Evolutionary conservation across 2,797 vertebrate species (phyloP).

Genomic region (Okamejei kenojei): DNA sequence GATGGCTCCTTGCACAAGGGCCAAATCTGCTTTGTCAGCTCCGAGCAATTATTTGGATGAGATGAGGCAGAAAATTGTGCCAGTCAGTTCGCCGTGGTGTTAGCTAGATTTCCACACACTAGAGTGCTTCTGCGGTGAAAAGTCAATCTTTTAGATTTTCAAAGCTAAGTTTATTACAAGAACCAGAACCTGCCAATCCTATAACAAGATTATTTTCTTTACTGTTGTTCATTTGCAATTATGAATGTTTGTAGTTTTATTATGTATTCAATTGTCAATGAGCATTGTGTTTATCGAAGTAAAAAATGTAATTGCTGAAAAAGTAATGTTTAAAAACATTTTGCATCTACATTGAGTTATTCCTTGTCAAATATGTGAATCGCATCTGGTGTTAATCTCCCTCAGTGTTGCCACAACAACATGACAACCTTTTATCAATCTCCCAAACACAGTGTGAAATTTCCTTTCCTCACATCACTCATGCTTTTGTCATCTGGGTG

Average conservation of each 20-base stretch:
- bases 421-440: neutral
- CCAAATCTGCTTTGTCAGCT: constrained; percentile 19
- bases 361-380: neutral
- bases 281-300: neutral
- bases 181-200: neutral
- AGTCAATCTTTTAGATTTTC: neutral
- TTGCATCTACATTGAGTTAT: neutral
- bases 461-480: neutral
- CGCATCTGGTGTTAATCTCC: neutral
- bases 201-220: neutral
- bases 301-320: no score
- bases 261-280: neutral
- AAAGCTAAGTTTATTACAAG: neutral
- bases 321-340: neutral
- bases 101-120: neutral
- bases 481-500: neutral
- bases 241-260: neutral
- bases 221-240: neutral
- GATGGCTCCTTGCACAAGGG: neutral
- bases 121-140: neutral
- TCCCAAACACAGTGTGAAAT: neutral
- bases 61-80: constrained; percentile 19
- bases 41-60: neutral
- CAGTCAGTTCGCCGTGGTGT: neutral
- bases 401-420: neutral